Evolutionary conservation across 1,140 invertebrate species (phyloP).

Genomic region (Sycophila sp.): DNA sequence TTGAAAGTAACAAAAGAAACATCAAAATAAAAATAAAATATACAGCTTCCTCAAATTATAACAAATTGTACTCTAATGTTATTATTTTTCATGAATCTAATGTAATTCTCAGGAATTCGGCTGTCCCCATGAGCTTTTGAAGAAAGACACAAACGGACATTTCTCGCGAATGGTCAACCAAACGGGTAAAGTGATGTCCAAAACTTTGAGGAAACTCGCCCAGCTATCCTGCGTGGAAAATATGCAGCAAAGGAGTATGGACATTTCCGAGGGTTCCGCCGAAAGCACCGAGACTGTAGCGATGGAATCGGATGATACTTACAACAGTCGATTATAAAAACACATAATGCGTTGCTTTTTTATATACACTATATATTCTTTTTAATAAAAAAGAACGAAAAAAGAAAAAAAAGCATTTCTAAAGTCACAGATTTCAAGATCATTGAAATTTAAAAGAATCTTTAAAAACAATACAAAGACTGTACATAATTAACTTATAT

Average conservation of each 20-base stretch:
- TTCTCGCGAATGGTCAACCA: slow-evolving; percentile 68
- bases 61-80: no score
- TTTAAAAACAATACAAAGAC: slow-evolving; percentile 10
- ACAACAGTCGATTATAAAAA: slow-evolving; percentile 16
- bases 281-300: not conserved
- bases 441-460: not conserved
- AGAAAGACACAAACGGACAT: slow-evolving; percentile 62
- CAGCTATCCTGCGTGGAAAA: slow-evolving; percentile 20
- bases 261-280: not conserved
- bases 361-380: slow-evolving; percentile 2
- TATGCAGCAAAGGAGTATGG: slow-evolving; percentile 18
- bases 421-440: not conserved
- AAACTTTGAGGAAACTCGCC: slow-evolving; percentile 47
- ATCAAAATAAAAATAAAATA: no score
- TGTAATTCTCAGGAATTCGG: slow-evolving; percentile 78
- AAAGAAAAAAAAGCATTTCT: not conserved
- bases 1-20: no score
- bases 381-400: slow-evolving; percentile 5
- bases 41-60: no score
- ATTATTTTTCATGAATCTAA: no score
- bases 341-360: slow-evolving; percentile 1
- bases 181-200: slow-evolving; percentile 63
- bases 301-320: not conserved
- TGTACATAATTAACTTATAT: slow-evolving; percentile 22
- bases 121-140: slow-evolving; percentile 73